Conservation (phyloP, 2,888 invertebrate species). For the Tipula lateralis region DNA sequence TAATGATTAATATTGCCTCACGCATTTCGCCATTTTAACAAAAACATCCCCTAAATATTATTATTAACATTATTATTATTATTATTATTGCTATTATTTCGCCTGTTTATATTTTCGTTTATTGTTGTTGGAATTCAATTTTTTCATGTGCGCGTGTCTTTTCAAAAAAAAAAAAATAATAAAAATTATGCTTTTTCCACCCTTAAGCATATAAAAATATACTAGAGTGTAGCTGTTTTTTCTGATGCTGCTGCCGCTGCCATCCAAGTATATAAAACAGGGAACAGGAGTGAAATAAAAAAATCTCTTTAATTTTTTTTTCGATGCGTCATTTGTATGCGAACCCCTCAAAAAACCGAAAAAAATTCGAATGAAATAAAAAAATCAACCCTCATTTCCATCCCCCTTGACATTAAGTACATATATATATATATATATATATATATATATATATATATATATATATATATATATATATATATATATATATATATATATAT, state of each 20-base stretch:
- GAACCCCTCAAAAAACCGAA: conserved; percentile 25
- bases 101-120: not conserved
- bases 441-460: too few species aligned
- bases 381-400: not conserved
- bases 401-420: not conserved
- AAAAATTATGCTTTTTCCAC: not conserved
- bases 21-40: not conserved
- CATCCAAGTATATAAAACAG: conserved; percentile 13
- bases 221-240: conserved; percentile 13
- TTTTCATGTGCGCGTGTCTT: conserved; percentile 1
- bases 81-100: conserved; percentile 20
- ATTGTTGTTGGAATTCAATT: not conserved
- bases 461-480: too few species aligned
- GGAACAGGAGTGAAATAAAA: conserved; percentile 11
- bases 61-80: not conserved
- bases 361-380: not conserved
- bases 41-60: not conserved
- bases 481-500: too few species aligned
- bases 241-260: not conserved
- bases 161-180: not conserved
- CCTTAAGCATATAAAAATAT: conserved; percentile 14
- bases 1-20: not conserved
- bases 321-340: conserved; percentile 27
- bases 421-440: not conserved
- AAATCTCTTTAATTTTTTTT: not conserved